Evolutionary conservation across 2,113 vertebrate genomes (phyloP), one percentile per base, ranked within the genome.

Genomic region (Microcebus ravelobensis): DNA sequence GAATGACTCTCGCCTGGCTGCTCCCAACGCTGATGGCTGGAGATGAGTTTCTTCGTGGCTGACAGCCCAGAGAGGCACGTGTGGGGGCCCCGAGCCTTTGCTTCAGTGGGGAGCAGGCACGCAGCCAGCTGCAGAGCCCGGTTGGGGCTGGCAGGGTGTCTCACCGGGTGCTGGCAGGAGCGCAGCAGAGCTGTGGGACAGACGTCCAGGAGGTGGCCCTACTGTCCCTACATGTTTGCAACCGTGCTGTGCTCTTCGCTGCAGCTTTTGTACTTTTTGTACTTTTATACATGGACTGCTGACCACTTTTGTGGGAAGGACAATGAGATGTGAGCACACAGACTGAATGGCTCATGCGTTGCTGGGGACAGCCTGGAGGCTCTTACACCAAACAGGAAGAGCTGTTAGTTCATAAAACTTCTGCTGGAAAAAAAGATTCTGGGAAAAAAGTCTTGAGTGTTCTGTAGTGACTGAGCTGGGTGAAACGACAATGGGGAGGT

Each of bases 1-100:
- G 98, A 99, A 98, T 8, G 99, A 99, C 98, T 98, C 98, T 97
- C 98, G 97, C 96, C 98, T 98, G 95, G 97, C 99, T 96, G 97
- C 98, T 95, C 98, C 98, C 2, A 96, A 98, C 31, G 98, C 97
- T 91, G 98, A 99, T 57, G 98, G 98, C 82, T 98, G 97, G 98
- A 98, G 97, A 97, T 98, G 98, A 98, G 96, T 85, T 90, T 83
- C 97, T 92, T 90, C 68, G 0, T 42, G 95, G 95, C 96, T 87
- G 93, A 97, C 90, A 97, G 42, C 95, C 96, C 61, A 50, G 87
- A 73, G 85, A 97, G 95, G 23, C 68, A 73, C 25, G 42, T 70
- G 96, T 87, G 45, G 76, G 76, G 97, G 68, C 27, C 86, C 95
- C 14, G 29, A 82, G 81, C 81, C 81, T 95, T 36, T 39, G 61